Base-by-base conservation (phyloP, 2,797 vertebrate species). In the Sylvilagus floridanus region DNA sequence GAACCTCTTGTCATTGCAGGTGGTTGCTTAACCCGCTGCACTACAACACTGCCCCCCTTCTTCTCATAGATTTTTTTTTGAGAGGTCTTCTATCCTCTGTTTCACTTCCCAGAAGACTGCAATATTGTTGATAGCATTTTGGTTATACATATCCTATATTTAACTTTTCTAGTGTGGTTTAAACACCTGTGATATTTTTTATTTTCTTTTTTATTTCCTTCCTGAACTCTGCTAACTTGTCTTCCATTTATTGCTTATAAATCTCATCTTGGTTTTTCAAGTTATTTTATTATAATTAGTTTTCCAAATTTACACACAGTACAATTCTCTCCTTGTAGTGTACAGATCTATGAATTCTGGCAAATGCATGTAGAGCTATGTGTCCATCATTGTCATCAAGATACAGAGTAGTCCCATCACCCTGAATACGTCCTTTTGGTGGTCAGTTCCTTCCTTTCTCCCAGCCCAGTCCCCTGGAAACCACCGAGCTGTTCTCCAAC, bases 201-300 rank as follows among this genome's bases (percentile, higher is more conserved):
- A 60, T 89, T 88, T 75, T 82, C 30, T 65, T 9, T 86, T 88
- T 84, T 26, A 52, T 88, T 84, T 84, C 28, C 88, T 35, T 76
- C 12, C 26, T 65, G 30, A 81, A 9, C 14, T 50, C 24, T 66
- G 26, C 26, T 26, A 85, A 50, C 22, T 91, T 63, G 47, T 22
- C 63, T 88, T 79, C 79, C 17, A 10, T 77, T 75, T 37, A 68
- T 73, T 62, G 50, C n/a, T 82, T 69, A 52, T 47, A 10, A 69
- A 62, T 72, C 35, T 78, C 50, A 65, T 63, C 22, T 63, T 82
- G 69, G 2, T 83, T 91, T 88, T 84, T 47, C 54, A 76, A 69
- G 82, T 5, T 2, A 65, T 42, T 84, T 84, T 71, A 66, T 66
- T 90, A 19, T 24, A 28, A 84, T 90, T 76, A 8, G 3, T 32